Percentiles rank a stretch among this genome's conserved stretches.
Evolutionary conservation across 2,797 vertebrate genomes (phyloP).

Genomic region (Hirundo rustica): DNA sequence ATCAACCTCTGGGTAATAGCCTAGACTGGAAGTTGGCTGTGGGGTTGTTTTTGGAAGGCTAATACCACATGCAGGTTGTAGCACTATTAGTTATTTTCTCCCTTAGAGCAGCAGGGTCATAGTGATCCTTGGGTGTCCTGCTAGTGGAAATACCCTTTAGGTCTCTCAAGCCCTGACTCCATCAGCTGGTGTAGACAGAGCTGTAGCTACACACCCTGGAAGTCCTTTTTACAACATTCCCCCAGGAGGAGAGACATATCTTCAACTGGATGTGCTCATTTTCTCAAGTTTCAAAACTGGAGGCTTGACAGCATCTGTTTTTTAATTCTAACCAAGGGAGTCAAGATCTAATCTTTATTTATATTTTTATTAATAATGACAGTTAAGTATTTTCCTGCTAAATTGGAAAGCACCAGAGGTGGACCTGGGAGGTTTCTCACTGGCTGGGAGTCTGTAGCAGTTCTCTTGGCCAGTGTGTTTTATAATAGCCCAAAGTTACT

Average conservation of each 20-base stretch:
- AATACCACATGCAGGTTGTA: neutral
- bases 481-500: neutral
- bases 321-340: neutral
- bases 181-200: neutral
- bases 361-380: neutral
- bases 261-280: neutral
- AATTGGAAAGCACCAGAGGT: neutral
- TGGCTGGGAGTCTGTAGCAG: neutral
- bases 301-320: neutral
- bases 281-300: neutral
- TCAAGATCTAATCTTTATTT: neutral
- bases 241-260: neutral
- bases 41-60: neutral
- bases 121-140: neutral
- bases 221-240: neutral
- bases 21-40: neutral
- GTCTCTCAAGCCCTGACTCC: neutral
- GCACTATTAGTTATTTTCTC: neutral
- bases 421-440: neutral
- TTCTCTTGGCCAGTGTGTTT: neutral
- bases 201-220: neutral
- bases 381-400: neutral
- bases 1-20: neutral
- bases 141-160: neutral
- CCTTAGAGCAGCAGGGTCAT: neutral